Conservation (phyloP, 2,797 vertebrate species). For the Semotilus atromaculatus region DNA sequence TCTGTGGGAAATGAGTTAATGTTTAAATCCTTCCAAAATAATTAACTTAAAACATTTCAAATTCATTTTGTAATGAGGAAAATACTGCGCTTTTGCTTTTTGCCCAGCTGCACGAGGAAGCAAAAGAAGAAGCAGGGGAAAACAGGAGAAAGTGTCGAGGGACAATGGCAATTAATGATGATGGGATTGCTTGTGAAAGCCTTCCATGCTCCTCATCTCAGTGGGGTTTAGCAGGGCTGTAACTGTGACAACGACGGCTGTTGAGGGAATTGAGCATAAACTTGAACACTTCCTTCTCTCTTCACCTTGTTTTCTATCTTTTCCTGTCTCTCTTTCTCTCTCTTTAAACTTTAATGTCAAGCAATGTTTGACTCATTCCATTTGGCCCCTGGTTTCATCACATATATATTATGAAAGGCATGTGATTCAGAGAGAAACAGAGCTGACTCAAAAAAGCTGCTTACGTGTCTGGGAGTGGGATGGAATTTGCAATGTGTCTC, state of each 20-base stretch:
- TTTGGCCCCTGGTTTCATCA: slow-evolving; percentile 82
- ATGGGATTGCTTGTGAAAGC: slow-evolving; percentile 40
- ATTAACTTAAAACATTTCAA: slow-evolving; percentile 22
- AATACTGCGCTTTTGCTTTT: background rate
- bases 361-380: slow-evolving; percentile 75
- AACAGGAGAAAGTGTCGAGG: slow-evolving; percentile 4
- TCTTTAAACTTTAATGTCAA: slow-evolving; percentile 55
- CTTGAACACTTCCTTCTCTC: background rate
- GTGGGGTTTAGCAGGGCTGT: slow-evolving; percentile 21
- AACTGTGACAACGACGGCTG: slow-evolving; percentile 14
- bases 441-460: slow-evolving; percentile 62
- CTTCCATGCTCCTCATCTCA: slow-evolving; percentile 23
- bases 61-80: background rate
- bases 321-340: background rate
- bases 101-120: background rate
- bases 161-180: slow-evolving; percentile 44
- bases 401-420: slow-evolving; percentile 75
- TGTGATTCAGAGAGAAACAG: slow-evolving; percentile 72
- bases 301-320: slow-evolving; percentile 12
- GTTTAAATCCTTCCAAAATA: slow-evolving; percentile 22
- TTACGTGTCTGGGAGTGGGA: slow-evolving; percentile 57
- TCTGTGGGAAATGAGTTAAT: background rate
- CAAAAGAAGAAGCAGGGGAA: background rate
- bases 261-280: slow-evolving; percentile 1
- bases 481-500: slow-evolving; percentile 54